Percentiles rank a stretch among this genome's conserved stretches.
These are phyloP conservation scores for Hystrix brachyura DNA, from an alignment of 2,113 vertebrate genomes.

Conservation along the genomic window DNA sequence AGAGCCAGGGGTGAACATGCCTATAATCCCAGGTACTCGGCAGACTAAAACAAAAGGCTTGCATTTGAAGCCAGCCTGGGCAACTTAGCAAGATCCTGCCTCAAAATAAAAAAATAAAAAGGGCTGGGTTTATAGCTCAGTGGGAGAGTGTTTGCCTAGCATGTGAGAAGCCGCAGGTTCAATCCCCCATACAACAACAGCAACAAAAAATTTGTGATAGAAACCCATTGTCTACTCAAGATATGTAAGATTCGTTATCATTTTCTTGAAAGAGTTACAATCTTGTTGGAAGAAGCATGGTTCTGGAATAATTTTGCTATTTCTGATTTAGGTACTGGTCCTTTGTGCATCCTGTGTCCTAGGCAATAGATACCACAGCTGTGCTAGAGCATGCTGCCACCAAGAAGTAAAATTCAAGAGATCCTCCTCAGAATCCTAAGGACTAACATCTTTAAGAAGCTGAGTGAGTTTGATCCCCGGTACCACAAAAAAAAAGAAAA, in stretches of 20 bases:
- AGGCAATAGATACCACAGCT: background rate
- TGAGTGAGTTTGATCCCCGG: background rate
- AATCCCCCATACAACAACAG: background rate
- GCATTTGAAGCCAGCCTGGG: background rate
- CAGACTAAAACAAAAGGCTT: background rate
- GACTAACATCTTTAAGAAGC: background rate
- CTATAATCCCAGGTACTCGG: background rate
- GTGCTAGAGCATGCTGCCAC: background rate
- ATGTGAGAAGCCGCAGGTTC: background rate
- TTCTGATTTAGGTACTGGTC: background rate
- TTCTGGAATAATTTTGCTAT: conserved; percentile 8
- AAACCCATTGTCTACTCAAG: background rate
- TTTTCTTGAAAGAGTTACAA: conserved; percentile 33
- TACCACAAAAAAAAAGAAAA: too few relatives aligned
- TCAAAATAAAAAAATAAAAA: background rate
- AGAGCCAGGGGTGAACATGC: background rate
- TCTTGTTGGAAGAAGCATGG: background rate
- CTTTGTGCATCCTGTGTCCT: background rate
- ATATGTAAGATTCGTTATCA: background rate
- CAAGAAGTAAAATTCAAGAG: conserved; percentile 40
- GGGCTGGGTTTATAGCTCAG: background rate
- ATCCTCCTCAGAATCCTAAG: background rate
- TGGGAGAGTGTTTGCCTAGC: background rate
- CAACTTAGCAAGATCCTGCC: background rate
- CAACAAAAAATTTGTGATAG: background rate